Percentiles rank a stretch among this genome's conserved stretches.
Conservation (phyloP, 2,888 invertebrate species). For the Cephus runcator region DNA sequence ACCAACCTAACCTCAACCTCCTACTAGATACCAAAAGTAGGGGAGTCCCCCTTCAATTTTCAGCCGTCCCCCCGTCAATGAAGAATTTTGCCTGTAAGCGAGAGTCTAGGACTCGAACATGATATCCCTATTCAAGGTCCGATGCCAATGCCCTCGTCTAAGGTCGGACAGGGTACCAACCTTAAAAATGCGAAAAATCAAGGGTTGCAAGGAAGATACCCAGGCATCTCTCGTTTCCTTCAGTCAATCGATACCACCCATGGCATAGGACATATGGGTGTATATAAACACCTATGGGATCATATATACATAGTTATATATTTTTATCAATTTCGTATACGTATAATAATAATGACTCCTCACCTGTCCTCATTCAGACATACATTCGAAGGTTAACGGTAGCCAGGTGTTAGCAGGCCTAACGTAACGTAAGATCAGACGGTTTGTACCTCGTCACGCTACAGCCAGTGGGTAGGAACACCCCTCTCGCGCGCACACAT, state of each 20-base stretch:
- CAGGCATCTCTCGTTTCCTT: background rate
- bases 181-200: background rate
- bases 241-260: background rate
- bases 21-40: background rate
- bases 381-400: background rate
- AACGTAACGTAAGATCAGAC: constrained; percentile 30
- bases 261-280: background rate
- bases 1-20: background rate
- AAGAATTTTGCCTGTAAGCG: background rate
- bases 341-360: background rate
- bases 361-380: background rate
- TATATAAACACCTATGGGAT: background rate
- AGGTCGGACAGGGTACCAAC: background rate
- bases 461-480: constrained; percentile 35
- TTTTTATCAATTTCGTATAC: background rate
- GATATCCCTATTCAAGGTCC: constrained; percentile 2
- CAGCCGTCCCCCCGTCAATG: background rate
- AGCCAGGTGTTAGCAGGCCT: constrained; percentile 46
- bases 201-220: background rate
- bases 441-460: constrained; percentile 52
- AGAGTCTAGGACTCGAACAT: constrained; percentile 7
- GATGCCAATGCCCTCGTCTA: background rate
- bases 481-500: constrained; percentile 44
- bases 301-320: background rate
- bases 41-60: background rate